phyloP scores from a whole-genome alignment of 2,113 vertebrate species.

The Indri indri region DNA sequence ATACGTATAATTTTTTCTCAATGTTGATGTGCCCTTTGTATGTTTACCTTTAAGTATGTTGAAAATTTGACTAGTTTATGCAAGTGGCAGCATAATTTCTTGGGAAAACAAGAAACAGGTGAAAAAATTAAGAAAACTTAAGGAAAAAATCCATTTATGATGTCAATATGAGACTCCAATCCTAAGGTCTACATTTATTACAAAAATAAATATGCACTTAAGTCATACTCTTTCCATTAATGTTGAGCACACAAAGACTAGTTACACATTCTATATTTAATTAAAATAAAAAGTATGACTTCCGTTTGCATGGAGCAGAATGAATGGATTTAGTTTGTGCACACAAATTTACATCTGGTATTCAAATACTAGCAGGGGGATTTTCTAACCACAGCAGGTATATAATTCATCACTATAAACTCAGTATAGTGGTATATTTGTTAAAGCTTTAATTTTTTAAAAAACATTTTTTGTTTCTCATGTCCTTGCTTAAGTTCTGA shows the following conservation, averaged over 20 bases:
- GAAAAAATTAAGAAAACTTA: conserved; percentile 83
- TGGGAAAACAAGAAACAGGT: conserved; percentile 80
- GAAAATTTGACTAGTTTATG: conserved; percentile 65
- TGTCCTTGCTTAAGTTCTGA: conserved; percentile 6
- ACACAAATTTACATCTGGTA: conserved; percentile 76
- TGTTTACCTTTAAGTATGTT: conserved; percentile 57
- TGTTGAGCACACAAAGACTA: conserved; percentile 74
- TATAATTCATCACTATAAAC: conserved; percentile 59
- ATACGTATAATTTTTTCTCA: conserved; percentile 19
- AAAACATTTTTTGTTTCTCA: conserved; percentile 59
- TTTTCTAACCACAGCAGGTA: conserved; percentile 36
- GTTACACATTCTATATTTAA: conserved; percentile 79
- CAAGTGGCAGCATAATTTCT: conserved; percentile 68
- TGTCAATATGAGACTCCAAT: conserved; percentile 76
- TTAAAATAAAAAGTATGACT: conserved; percentile 81
- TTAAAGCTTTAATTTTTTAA: conserved; percentile 64
- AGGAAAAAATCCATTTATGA: conserved; percentile 75
- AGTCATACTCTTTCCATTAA: conserved; percentile 78
- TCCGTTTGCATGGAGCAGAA: conserved; percentile 74
- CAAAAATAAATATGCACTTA: conserved; percentile 82
- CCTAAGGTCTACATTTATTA: conserved; percentile 76
- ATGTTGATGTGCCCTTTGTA: conserved; percentile 36
- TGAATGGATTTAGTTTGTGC: conserved; percentile 61
- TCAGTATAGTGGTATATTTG: conserved; percentile 56
- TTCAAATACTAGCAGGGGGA: conserved; percentile 60